Percentiles rank a stretch among this genome's conserved stretches.
phyloP scores from a whole-genome alignment of 1,140 invertebrate genomes.

The Aphaenogaster rudis region DNA sequence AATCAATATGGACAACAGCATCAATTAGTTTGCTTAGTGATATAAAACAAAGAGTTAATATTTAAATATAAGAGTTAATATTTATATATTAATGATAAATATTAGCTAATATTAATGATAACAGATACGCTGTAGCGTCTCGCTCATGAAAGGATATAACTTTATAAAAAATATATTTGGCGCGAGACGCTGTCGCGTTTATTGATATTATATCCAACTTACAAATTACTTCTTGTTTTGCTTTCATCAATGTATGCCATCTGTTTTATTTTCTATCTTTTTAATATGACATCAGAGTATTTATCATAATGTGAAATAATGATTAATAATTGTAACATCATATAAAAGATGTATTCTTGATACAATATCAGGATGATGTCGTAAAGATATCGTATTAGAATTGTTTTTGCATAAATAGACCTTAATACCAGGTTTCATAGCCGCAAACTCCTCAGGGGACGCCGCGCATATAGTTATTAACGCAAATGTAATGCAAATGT shows the following conservation, averaged over 20 bases:
- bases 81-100: not conserved
- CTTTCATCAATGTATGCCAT: not conserved
- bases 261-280: not conserved
- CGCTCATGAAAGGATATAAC: too few species aligned
- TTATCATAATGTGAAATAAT: not conserved
- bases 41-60: not conserved
- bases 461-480: constrained; percentile 11
- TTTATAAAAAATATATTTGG: too few species aligned
- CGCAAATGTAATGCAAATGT: constrained; percentile 41
- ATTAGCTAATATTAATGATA: too few species aligned
- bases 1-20: not conserved
- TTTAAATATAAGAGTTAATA: constrained; percentile 9
- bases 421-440: constrained; percentile 8
- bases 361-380: not conserved
- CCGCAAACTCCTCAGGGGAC: not conserved
- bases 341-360: not conserved
- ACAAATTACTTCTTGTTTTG: not conserved
- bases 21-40: not conserved
- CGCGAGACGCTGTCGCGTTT: too few species aligned
- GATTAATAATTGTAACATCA: not conserved
- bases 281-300: not conserved
- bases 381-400: constrained; percentile 1
- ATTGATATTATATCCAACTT: too few species aligned
- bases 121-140: too few species aligned
- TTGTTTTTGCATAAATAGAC: not conserved